These are phyloP conservation scores for Peromyscus nudipes DNA, from an alignment of 2,797 vertebrate genomes.

Conservation along the genomic window DNA sequence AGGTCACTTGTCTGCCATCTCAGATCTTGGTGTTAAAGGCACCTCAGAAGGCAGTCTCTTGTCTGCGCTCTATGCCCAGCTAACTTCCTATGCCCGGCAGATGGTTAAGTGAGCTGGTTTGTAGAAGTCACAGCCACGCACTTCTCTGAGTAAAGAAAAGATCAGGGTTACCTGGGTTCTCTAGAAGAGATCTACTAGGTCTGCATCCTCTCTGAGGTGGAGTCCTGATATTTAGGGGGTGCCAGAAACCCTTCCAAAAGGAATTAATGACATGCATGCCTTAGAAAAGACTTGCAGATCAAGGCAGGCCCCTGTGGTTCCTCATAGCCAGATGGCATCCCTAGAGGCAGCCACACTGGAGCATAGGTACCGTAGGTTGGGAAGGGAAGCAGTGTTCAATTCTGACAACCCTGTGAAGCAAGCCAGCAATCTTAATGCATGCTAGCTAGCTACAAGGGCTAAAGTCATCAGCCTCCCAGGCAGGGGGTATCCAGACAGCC, in stretches of 20 bases:
- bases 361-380: background rate
- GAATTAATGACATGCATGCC: background rate
- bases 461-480: background rate
- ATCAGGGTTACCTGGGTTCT: background rate
- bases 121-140: background rate
- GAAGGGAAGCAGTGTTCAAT: background rate
- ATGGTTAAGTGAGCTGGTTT: background rate
- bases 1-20: background rate
- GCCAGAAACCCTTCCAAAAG: background rate
- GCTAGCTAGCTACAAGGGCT: background rate
- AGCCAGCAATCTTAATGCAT: background rate
- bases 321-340: too few species aligned
- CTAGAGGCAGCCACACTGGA: background rate
- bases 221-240: background rate
- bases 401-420: background rate
- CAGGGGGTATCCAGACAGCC: background rate
- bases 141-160: background rate
- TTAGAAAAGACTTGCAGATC: rapidly evolving
- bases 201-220: rapidly evolving
- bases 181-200: background rate
- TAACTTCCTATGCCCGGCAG: background rate
- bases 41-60: background rate
- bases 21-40: background rate
- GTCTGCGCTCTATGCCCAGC: background rate
- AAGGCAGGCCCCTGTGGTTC: background rate